Evolutionary conservation across 2,113 vertebrate species (phyloP).

Genomic region (Corythornis madagascariensis): DNA sequence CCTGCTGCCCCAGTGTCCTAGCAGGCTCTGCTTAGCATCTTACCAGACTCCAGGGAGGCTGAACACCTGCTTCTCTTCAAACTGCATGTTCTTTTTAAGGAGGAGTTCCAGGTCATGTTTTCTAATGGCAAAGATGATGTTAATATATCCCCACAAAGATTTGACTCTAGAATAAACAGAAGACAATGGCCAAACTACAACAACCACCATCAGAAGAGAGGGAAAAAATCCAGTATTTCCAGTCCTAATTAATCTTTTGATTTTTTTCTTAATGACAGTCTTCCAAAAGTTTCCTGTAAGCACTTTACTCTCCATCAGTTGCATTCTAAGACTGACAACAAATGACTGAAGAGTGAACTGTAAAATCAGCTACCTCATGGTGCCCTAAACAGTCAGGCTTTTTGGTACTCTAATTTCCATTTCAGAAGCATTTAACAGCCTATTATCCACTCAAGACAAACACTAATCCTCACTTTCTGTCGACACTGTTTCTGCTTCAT

Average conservation of each 20-base stretch:
- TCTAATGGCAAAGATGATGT: conserved; percentile 52
- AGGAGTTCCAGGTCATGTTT: conserved; percentile 61
- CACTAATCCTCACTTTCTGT: conserved; percentile 69
- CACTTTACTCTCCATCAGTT: neutral
- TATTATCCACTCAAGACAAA: neutral
- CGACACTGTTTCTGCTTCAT: conserved; percentile 55
- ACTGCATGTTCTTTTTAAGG: conserved; percentile 76
- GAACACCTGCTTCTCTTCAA: conserved; percentile 71
- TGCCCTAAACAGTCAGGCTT: neutral
- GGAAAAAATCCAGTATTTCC: neutral
- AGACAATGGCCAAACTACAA: neutral
- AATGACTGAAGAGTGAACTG: neutral
- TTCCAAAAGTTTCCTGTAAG: neutral
- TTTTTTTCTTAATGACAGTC: neutral
- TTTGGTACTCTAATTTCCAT: neutral
- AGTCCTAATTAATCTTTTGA: neutral
- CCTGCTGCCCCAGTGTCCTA: neutral
- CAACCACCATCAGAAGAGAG: neutral
- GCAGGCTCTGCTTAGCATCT: neutral
- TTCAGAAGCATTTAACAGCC: neutral
- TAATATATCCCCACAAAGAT: conserved; percentile 63
- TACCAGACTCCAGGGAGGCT: conserved; percentile 46
- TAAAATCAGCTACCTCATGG: neutral
- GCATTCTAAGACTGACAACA: neutral
- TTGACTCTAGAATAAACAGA: conserved; percentile 61